Evolutionary conservation across 2,113 vertebrate genomes (phyloP).

Genomic region (Melanerpes aurifrons): DNA sequence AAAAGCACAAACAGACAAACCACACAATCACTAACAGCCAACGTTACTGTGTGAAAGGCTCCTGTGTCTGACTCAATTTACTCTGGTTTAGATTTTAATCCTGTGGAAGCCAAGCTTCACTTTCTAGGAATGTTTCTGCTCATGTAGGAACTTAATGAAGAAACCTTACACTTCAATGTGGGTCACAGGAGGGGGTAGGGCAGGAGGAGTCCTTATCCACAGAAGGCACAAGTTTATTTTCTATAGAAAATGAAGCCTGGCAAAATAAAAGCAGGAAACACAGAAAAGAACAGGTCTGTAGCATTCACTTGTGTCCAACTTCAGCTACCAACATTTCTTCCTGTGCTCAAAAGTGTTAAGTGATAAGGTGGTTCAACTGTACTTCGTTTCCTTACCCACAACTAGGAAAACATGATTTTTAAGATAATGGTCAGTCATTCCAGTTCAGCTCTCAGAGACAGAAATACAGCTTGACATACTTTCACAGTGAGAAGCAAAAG

Average conservation of each 20-base stretch:
- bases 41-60: not conserved
- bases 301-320: not conserved
- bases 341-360: not conserved
- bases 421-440: not conserved
- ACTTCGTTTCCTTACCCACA: not conserved
- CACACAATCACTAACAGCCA: not conserved
- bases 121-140: conserved; percentile 54
- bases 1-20: conserved; percentile 16
- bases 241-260: not conserved
- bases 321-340: not conserved
- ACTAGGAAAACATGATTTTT: not conserved
- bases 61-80: not conserved
- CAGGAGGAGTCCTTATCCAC: not conserved
- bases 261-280: conserved; percentile 14
- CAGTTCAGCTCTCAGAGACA: not conserved
- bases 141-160: conserved; percentile 37
- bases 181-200: not conserved
- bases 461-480: not conserved
- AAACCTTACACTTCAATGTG: conserved; percentile 32
- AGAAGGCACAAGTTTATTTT: conserved; percentile 6
- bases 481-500: not conserved
- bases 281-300: not conserved
- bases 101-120: conserved; percentile 38
- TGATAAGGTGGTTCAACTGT: not conserved
- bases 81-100: conserved; percentile 49